Evolutionary conservation across 1,140 invertebrate genomes (phyloP).

Genomic region (Steinernema khuongi): DNA sequence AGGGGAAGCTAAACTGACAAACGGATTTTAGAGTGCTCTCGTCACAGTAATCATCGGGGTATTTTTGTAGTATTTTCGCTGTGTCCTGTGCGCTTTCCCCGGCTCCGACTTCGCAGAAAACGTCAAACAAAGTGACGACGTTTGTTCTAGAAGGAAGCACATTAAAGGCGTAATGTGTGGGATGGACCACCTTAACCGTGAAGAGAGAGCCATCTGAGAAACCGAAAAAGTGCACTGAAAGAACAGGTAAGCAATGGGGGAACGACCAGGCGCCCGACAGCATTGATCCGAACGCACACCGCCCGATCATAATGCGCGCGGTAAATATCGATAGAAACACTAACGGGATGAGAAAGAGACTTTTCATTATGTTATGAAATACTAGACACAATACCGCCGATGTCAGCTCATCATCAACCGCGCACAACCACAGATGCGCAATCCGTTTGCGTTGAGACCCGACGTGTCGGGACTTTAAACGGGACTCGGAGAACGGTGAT

Average conservation of each 20-base stretch:
- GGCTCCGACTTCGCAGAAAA: slow-evolving; percentile 42
- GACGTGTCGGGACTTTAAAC: too few species aligned
- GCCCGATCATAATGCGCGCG: too few species aligned
- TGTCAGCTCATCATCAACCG: too few species aligned
- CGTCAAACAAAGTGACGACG: slow-evolving; percentile 46
- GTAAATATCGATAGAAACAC: too few species aligned
- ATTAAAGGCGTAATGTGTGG: not conserved
- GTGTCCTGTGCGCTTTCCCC: slow-evolving; percentile 1
- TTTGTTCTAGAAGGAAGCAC: not conserved
- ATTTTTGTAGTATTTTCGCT: slow-evolving; percentile 27
- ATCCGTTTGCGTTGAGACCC: too few species aligned
- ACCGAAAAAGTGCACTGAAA: not conserved
- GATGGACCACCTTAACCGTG: not conserved
- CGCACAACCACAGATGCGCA: too few species aligned
- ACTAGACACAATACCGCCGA: too few species aligned
- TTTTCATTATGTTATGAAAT: too few species aligned
- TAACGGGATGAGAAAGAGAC: too few species aligned
- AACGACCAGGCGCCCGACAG: too few species aligned
- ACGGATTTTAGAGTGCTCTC: slow-evolving; percentile 38
- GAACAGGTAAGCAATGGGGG: not conserved
- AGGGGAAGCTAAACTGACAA: slow-evolving; percentile 49
- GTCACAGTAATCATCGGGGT: slow-evolving; percentile 46
- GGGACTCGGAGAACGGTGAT: too few species aligned
- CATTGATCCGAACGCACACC: too few species aligned
- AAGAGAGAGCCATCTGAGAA: not conserved